Evolutionary conservation across 2,888 invertebrate genomes (phyloP).

Genomic region (Orthonychiurus folsomi): DNA sequence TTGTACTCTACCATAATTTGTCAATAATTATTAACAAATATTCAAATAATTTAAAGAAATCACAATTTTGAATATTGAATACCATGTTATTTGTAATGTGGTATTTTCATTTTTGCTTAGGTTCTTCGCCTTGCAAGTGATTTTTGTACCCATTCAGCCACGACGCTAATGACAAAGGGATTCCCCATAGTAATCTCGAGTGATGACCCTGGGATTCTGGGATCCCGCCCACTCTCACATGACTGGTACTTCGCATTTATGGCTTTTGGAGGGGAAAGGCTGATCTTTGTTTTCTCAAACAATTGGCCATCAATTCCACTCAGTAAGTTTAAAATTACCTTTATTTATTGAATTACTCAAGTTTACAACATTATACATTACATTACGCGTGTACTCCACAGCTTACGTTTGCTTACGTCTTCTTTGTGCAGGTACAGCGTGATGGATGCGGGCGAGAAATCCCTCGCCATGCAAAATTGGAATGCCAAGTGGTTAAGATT

Average conservation of each 20-base stretch:
- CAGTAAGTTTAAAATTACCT: not conserved
- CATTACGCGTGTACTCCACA: no score
- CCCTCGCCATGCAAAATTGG: constrained; percentile 50
- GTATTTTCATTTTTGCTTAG: no score
- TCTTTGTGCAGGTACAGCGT: constrained; percentile 57
- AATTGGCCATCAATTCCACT: constrained; percentile 61
- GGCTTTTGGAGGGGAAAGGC: constrained; percentile 59
- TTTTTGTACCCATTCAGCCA: constrained; percentile 65
- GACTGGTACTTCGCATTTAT: constrained; percentile 72
- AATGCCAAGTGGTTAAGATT: constrained; percentile 46
- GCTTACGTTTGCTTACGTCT: no score
- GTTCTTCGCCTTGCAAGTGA: constrained; percentile 59
- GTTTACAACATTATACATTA: no score
- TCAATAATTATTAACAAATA: no score
- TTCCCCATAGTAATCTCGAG: constrained; percentile 66
- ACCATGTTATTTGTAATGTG: no score
- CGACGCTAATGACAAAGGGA: constrained; percentile 55
- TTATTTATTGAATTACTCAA: no score
- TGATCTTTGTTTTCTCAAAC: constrained; percentile 62
- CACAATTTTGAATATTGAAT: constrained; percentile 2
- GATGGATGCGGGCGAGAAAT: constrained; percentile 49
- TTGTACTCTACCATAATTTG: no score
- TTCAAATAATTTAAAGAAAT: constrained; percentile 52
- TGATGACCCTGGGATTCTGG: constrained; percentile 65
- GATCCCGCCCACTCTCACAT: constrained; percentile 59